Base-by-base conservation (phyloP, 2,888 invertebrate genomes). In the Hypercompe scribonia region DNA sequence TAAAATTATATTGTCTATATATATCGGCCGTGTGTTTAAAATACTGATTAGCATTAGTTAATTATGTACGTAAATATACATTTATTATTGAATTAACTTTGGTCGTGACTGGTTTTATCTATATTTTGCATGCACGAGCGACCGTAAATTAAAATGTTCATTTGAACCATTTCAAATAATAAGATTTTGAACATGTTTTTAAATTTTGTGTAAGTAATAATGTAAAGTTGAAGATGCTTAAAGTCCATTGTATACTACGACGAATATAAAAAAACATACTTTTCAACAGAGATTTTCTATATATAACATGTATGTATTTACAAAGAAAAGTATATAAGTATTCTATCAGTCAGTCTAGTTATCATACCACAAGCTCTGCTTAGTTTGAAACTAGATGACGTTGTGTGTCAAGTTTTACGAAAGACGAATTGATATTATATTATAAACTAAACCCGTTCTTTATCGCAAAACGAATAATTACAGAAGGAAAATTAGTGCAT, bases 21-120 rank as follows among this genome's bases (percentile, higher is more conserved):
- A 7, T n/a, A 58, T 68, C 71, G 54, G 31, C 33, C 33, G 50
- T 54, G 63, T 18, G 61, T 50, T 65, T 63, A 24, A 63, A 64
- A 46, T 54, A 54, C 33, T 50, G 39, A 54, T 68, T 67, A 65
- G 33, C 66, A 28, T 42, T 34, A 39, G 7, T 64, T 72, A 58
- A 66, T 67, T 72, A 63, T 71, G 58, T 61, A 68, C 67, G 68
- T 68, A 33, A 64, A 36, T 64, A 39, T 68, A 61, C 42, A 63
- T 66, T 33, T 72, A 71, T 46, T 34, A 34, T 67, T 72, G 18
- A 58, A 39, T 58, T 21, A 5, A 46, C 33, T 28, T 63, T 33
- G 61, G 21, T 61, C 28, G 39, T 31, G 21, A 13, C 28, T 31
- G 58, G 8, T n/a, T 54, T 34, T 28, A 11, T 11, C 58, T 61